Conservation (phyloP, 1,140 invertebrate genomes). For the Oreohelix idahoensis region DNA sequence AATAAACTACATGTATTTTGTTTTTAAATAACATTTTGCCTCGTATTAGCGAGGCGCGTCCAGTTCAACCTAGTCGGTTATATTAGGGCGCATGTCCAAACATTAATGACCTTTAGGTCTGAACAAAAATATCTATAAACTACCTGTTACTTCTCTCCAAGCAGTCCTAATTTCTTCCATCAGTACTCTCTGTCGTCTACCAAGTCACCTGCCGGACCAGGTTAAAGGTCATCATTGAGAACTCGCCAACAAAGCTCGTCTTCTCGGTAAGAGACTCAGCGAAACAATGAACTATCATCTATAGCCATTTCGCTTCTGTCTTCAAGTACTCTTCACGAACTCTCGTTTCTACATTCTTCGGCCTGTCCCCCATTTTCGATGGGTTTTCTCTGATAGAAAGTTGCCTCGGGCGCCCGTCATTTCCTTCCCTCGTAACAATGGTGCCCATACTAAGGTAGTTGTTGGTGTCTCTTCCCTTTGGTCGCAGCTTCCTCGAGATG, state of each 20-base stretch:
- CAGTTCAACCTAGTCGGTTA: no score
- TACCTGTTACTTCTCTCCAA: no score
- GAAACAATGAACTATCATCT: not conserved
- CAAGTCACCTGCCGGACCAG: not conserved
- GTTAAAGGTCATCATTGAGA: not conserved
- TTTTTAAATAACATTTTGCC: no score
- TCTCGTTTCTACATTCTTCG: not conserved
- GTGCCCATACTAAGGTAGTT: not conserved
- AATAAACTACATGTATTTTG: no score
- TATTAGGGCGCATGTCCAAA: no score
- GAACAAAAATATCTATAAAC: no score
- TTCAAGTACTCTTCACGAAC: not conserved
- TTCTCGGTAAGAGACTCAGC: not conserved
- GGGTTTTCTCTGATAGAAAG: not conserved
- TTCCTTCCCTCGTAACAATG: not conserved
- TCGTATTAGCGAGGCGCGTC: no score
- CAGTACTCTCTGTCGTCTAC: not conserved
- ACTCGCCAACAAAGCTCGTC: slow-evolving; percentile 4
- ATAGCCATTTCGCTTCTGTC: not conserved
- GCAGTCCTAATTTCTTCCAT: not conserved
- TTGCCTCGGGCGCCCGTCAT: not conserved
- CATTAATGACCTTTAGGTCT: no score
- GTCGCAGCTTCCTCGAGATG: not conserved
- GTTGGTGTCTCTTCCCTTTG: not conserved
- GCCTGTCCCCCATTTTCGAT: not conserved